Evolutionary conservation across 2,888 invertebrate genomes (phyloP).

Genomic region (Drosophila tanythrix): DNA sequence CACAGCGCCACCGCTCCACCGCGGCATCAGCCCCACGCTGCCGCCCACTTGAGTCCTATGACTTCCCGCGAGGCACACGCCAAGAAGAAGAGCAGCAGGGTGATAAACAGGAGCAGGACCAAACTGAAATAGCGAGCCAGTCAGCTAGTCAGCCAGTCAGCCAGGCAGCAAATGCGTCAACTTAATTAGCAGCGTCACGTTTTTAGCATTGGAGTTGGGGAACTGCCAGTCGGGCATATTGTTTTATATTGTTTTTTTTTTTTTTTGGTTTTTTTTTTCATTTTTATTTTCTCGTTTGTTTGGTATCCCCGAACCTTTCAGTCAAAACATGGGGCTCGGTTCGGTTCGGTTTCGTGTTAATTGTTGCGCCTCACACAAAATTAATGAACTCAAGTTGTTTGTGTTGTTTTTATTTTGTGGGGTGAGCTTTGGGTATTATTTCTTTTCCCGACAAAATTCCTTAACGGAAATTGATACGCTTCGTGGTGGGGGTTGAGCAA

Average conservation of each 20-base stretch:
- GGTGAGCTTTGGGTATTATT: conserved; percentile 30
- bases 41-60: conserved; percentile 11
- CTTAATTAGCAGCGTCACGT: conserved; percentile 81
- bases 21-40: background rate
- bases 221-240: conserved; percentile 61
- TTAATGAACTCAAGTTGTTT: conserved; percentile 78
- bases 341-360: conserved; percentile 74
- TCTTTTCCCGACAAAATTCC: conserved; percentile 57
- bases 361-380: conserved; percentile 79
- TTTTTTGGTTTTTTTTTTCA: conserved; percentile 5
- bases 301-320: conserved; percentile 11
- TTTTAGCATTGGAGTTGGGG: conserved; percentile 30
- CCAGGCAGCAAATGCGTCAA: conserved; percentile 74
- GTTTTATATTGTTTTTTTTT: conserved; percentile 67
- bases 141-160: conserved; percentile 27
- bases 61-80: conserved; percentile 48
- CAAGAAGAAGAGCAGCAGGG: conserved; percentile 1
- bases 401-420: conserved; percentile 65
- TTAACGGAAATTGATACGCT: conserved; percentile 79
- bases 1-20: background rate
- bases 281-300: conserved; percentile 11
- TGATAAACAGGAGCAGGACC: conserved; percentile 30
- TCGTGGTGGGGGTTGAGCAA: conserved; percentile 20
- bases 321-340: conserved; percentile 24
- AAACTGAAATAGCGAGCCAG: conserved; percentile 39